These are phyloP conservation scores for Sorex fumeus DNA, from an alignment of 2,113 vertebrate species.

Conservation along the genomic window DNA sequence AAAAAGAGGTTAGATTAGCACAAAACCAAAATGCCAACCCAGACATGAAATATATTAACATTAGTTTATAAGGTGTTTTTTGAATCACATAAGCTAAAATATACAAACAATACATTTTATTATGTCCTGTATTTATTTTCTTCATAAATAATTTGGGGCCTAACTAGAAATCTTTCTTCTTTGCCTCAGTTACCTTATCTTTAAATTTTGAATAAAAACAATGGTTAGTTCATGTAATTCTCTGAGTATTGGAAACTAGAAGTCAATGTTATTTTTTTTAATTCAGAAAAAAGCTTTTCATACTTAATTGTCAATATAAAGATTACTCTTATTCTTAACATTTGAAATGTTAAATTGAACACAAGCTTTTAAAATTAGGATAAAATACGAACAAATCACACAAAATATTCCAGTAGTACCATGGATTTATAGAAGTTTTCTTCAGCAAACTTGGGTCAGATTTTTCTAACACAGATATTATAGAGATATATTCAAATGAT, in stretches of 20 bases:
- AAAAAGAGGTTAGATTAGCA: background rate
- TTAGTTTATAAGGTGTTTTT: background rate
- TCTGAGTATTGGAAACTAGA: background rate
- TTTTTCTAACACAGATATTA: background rate
- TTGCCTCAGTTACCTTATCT: background rate
- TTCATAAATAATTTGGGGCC: background rate
- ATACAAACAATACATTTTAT: background rate
- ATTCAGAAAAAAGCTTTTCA: background rate
- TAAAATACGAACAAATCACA: background rate
- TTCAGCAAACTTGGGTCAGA: background rate
- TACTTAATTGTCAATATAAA: background rate
- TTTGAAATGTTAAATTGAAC: background rate
- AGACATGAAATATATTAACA: background rate
- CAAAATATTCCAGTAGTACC: background rate
- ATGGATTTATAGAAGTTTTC: background rate
- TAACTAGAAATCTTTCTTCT: background rate
- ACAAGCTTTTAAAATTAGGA: background rate
- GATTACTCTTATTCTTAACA: background rate
- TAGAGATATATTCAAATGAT: background rate
- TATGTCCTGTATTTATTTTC: background rate
- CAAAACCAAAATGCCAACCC: background rate
- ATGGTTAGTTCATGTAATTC: background rate
- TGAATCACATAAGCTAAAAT: background rate
- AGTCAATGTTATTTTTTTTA: background rate
- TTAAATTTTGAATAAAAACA: constrained; percentile 3